phyloP scores from a whole-genome alignment of 2,113 vertebrate species.

The Oostethus manadensis region DNA sequence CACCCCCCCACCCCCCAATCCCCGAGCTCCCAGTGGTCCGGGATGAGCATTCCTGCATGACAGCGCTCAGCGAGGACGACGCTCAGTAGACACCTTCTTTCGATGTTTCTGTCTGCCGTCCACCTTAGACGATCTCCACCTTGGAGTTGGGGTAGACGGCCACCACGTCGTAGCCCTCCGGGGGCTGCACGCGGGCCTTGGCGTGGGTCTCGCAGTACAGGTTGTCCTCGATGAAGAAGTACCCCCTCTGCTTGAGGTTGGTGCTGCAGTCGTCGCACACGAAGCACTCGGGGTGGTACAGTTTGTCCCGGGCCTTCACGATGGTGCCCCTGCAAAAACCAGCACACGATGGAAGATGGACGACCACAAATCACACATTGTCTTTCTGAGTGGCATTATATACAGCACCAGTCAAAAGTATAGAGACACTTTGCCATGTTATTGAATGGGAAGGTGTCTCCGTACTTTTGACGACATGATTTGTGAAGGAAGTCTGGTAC shows the following conservation, averaged over 20 bases:
- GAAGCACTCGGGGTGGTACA: constrained; percentile 96
- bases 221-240: constrained; percentile 95
- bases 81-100: constrained; percentile 20
- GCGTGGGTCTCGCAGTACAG: constrained; percentile 95
- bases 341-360: too few species aligned
- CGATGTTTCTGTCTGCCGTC: neutral
- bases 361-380: too few species aligned
- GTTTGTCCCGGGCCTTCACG: constrained; percentile 94
- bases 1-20: too few species aligned
- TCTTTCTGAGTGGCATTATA: too few species aligned
- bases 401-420: too few species aligned
- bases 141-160: constrained; percentile 97
- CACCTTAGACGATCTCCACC: constrained; percentile 84
- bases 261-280: constrained; percentile 90
- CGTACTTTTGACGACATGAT: too few species aligned
- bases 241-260: constrained; percentile 92
- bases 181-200: constrained; percentile 89
- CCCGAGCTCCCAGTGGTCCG: constrained; percentile 8
- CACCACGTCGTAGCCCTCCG: constrained; percentile 97
- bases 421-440: too few species aligned
- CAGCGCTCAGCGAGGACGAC: constrained; percentile 4
- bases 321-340: constrained; percentile 81
- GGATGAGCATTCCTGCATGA: constrained; percentile 27
- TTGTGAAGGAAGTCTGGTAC: too few species aligned
- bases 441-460: too few species aligned